A percentile compares a stretch with the other conserved stretches of the same genome.
Conservation (phyloP, 2,797 vertebrate genomes). For the Orestias chungarensis region DNA sequence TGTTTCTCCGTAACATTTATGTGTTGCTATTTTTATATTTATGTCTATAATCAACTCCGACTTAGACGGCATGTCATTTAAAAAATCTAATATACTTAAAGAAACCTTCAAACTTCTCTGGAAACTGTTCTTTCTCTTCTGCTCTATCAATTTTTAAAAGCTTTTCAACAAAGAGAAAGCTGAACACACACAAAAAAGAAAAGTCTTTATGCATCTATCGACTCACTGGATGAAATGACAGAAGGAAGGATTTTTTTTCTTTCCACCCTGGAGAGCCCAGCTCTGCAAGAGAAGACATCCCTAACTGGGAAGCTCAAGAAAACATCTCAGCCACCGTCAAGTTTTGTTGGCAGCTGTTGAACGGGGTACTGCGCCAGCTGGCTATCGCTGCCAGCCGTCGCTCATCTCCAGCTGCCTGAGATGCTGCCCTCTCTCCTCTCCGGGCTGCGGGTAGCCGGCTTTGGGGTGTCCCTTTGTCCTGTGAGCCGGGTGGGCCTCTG, state of each 20-base stretch:
- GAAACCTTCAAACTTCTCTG: constrained; percentile 7
- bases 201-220: constrained; percentile 40
- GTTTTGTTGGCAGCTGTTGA: constrained; percentile 37
- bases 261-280: constrained; percentile 66
- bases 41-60: not conserved
- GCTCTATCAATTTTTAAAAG: constrained; percentile 35
- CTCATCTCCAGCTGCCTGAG: constrained; percentile 75
- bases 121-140: constrained; percentile 54
- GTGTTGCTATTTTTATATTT: too few relatives aligned
- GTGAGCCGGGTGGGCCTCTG: constrained; percentile 58
- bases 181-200: constrained; percentile 56
- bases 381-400: constrained; percentile 89
- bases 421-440: constrained; percentile 68
- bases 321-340: constrained; percentile 26
- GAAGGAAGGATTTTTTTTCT: constrained; percentile 43
- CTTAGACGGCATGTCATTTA: not conserved
- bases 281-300: constrained; percentile 62
- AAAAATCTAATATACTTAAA: constrained; percentile 3
- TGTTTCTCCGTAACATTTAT: not conserved
- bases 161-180: constrained; percentile 40
- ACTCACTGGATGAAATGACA: constrained; percentile 38
- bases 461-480: constrained; percentile 79
- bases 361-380: constrained; percentile 27
- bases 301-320: constrained; percentile 39
- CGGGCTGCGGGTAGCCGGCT: constrained; percentile 65